Conservation (phyloP, 1,140 invertebrate species). For the Drosophila pseudoobscura region DNA sequence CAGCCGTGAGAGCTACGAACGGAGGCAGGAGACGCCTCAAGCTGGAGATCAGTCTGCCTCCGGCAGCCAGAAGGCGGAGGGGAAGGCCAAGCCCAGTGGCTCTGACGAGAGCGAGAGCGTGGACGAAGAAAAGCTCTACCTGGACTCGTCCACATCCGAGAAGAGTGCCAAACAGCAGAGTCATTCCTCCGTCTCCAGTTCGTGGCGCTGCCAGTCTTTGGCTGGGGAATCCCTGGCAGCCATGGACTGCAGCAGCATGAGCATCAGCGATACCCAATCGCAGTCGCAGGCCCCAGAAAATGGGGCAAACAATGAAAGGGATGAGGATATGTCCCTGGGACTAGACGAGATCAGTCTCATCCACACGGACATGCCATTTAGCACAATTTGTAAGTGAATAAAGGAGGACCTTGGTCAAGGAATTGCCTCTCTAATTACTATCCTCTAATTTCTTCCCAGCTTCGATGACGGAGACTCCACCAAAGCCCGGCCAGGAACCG, state of each 20-base stretch:
- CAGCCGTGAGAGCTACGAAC: constrained; percentile 71
- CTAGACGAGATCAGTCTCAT: constrained; percentile 70
- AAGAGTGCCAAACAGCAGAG: constrained; percentile 82
- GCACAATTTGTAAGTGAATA: constrained; percentile 71
- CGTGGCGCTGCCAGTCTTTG: constrained; percentile 84
- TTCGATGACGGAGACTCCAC: constrained; percentile 66
- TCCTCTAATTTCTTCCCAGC: constrained; percentile 26
- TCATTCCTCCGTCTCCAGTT: constrained; percentile 84
- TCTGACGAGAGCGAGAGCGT: constrained; percentile 78
- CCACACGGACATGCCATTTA: constrained; percentile 73
- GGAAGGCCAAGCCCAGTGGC: constrained; percentile 20
- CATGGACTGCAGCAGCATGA: constrained; percentile 85
- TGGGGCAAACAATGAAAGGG: constrained; percentile 24
- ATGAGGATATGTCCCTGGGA: constrained; percentile 64
- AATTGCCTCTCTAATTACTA: not conserved
- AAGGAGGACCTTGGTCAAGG: too few relatives aligned
- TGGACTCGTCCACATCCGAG: constrained; percentile 81
- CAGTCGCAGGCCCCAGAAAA: constrained; percentile 32
- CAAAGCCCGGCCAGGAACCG: constrained; percentile 42
- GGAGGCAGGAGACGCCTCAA: constrained; percentile 29
- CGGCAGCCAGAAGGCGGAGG: constrained; percentile 10
- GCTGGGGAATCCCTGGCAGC: constrained; percentile 87
- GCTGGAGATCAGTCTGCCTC: constrained; percentile 10
- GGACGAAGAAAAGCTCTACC: constrained; percentile 79
- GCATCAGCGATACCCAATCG: constrained; percentile 84